These are phyloP conservation scores for Monopterus albus DNA, from an alignment of 2,113 vertebrate species.

Conservation along the genomic window DNA sequence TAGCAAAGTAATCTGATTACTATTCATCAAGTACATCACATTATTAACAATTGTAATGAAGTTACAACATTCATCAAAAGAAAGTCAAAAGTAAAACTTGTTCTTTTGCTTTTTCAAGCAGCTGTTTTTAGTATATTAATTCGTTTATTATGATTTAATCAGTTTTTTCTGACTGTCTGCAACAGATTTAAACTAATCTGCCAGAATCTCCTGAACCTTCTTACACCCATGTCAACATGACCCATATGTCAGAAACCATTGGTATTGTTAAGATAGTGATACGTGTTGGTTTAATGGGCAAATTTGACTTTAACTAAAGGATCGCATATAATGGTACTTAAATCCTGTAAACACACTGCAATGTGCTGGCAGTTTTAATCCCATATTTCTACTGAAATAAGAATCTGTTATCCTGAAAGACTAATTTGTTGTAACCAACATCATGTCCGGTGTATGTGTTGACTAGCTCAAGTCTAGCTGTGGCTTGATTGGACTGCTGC, in stretches of 20 bases:
- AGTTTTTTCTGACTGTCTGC: background rate
- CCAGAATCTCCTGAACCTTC: conserved; percentile 2
- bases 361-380: conserved; percentile 57
- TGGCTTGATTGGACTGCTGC: conserved; percentile 32
- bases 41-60: background rate
- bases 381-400: conserved; percentile 70
- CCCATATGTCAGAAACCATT: conserved; percentile 26
- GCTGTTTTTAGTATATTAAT: background rate
- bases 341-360: conserved; percentile 61
- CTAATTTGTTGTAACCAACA: conserved; percentile 54
- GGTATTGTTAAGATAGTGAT: conserved; percentile 33
- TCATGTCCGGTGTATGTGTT: conserved; percentile 23
- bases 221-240: conserved; percentile 8
- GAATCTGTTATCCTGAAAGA: conserved; percentile 37
- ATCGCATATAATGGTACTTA: conserved; percentile 58
- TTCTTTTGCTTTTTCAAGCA: background rate
- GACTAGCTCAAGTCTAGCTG: conserved; percentile 28
- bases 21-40: conserved; percentile 15
- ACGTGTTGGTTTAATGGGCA: conserved; percentile 55
- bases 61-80: conserved; percentile 8
- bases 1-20: conserved; percentile 14
- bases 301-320: conserved; percentile 62
- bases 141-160: conserved; percentile 8
- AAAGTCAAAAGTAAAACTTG: background rate
- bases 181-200: conserved; percentile 8